A percentile compares a stretch with the other conserved stretches of the same genome.
These are phyloP conservation scores for Papilio protenor DNA, from an alignment of 2,888 invertebrate species.

Conservation along the genomic window DNA sequence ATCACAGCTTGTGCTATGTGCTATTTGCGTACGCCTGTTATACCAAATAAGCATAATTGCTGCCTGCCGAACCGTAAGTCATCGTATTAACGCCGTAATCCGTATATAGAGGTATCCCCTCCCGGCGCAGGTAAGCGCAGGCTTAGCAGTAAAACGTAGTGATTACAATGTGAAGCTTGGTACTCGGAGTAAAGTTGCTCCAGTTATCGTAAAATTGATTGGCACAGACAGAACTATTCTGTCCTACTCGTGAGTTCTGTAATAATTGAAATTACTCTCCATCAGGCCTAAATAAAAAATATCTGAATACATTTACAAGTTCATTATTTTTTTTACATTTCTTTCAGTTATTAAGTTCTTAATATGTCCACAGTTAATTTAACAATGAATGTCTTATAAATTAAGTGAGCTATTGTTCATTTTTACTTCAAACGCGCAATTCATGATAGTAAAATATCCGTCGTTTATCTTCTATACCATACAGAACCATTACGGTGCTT, in stretches of 20 bases:
- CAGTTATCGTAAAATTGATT: neutral
- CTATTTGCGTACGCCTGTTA: constrained; percentile 15
- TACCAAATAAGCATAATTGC: constrained; percentile 14
- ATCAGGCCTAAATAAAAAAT: too few relatives aligned
- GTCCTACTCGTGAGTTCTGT: too few relatives aligned
- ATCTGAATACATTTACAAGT: too few relatives aligned
- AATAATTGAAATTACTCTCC: too few relatives aligned
- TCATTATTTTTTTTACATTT: too few relatives aligned
- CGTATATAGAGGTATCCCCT: constrained; percentile 13
- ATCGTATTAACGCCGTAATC: constrained; percentile 24
- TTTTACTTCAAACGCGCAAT: neutral
- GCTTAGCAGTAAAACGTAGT: constrained; percentile 22
- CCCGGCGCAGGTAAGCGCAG: neutral
- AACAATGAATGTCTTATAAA: neutral
- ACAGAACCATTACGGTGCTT: neutral
- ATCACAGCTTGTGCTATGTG: constrained; percentile 11
- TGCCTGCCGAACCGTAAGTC: constrained; percentile 19
- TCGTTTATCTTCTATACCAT: neutral
- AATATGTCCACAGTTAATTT: neutral
- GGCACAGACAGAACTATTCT: neutral
- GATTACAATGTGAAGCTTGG: constrained; percentile 16
- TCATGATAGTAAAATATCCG: neutral
- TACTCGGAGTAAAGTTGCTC: neutral
- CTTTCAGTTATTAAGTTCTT: neutral
- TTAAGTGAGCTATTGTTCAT: neutral